Evolutionary conservation across 2,113 vertebrate genomes (phyloP).

Genomic region (Labeo catla): DNA sequence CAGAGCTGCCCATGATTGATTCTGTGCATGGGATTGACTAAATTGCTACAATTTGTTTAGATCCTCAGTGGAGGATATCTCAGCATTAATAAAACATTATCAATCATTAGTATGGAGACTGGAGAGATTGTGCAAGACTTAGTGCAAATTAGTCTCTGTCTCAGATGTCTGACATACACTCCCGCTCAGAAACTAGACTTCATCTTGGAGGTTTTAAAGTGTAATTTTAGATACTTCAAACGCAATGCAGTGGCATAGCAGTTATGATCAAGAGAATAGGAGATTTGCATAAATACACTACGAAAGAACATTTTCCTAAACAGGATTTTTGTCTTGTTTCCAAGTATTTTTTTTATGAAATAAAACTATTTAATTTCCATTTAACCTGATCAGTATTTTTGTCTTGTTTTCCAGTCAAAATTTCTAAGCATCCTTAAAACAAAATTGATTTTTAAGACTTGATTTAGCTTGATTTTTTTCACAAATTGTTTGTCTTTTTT

Average conservation of each 20-base stretch:
- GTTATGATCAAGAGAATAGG: neutral
- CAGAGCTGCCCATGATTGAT: constrained; percentile 73
- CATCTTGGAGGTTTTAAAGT: constrained; percentile 24
- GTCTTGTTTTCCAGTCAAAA: too few relatives aligned
- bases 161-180: constrained; percentile 39
- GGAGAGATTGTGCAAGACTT: constrained; percentile 56
- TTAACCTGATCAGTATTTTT: too few relatives aligned
- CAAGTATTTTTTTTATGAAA: too few relatives aligned
- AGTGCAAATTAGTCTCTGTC: constrained; percentile 69
- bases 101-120: constrained; percentile 75
- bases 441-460: too few relatives aligned
- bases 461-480: too few relatives aligned
- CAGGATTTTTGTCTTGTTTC: too few relatives aligned
- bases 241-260: neutral
- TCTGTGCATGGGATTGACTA: constrained; percentile 65
- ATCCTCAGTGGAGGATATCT: constrained; percentile 76
- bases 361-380: too few relatives aligned
- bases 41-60: constrained; percentile 82
- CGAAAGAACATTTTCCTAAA: too few relatives aligned
- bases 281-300: too few relatives aligned
- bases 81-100: constrained; percentile 81
- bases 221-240: neutral
- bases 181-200: constrained; percentile 16
- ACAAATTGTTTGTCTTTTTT: too few relatives aligned
- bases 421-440: too few relatives aligned